phyloP scores from a whole-genome alignment of 1,140 invertebrate genomes.

The Pseudobourletiella spinata region DNA sequence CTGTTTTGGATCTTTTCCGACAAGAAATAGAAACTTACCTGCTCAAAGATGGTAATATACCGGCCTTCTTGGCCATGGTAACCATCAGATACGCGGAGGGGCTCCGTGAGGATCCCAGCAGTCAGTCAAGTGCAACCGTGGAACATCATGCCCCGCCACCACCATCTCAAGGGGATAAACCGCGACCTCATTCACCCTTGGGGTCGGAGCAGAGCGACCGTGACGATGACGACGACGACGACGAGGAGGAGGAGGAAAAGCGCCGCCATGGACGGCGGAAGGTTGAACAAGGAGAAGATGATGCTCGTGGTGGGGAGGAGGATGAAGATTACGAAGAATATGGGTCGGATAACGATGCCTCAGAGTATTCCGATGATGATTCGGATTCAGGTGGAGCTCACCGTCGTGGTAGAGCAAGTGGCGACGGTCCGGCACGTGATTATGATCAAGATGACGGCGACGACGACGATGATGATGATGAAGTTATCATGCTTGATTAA shows the following conservation, averaged over 20 bases:
- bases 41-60: slow-evolving; percentile 23
- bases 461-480: slow-evolving; percentile 19
- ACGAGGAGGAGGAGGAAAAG: slow-evolving; percentile 11
- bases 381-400: slow-evolving; percentile 3
- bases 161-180: no score
- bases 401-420: slow-evolving; percentile 6
- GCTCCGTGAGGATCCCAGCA: not conserved
- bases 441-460: slow-evolving; percentile 3
- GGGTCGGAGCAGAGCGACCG: not conserved
- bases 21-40: slow-evolving; percentile 32
- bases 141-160: not conserved
- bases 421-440: not conserved
- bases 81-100: slow-evolving; percentile 26
- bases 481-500: slow-evolving; percentile 9
- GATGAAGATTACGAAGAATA: slow-evolving; percentile 19
- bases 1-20: slow-evolving; percentile 27
- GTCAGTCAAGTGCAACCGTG: not conserved
- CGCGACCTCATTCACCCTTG: no score
- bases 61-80: slow-evolving; percentile 25
- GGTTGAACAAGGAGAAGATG: slow-evolving; percentile 9
- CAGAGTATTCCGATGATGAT: slow-evolving; percentile 1
- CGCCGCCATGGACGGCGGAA: not conserved
- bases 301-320: not conserved
- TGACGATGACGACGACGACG: slow-evolving; percentile 4
- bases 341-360: slow-evolving; percentile 11